Base-by-base conservation (phyloP, 2,888 invertebrate species). In the Drosophila eohydei region DNA sequence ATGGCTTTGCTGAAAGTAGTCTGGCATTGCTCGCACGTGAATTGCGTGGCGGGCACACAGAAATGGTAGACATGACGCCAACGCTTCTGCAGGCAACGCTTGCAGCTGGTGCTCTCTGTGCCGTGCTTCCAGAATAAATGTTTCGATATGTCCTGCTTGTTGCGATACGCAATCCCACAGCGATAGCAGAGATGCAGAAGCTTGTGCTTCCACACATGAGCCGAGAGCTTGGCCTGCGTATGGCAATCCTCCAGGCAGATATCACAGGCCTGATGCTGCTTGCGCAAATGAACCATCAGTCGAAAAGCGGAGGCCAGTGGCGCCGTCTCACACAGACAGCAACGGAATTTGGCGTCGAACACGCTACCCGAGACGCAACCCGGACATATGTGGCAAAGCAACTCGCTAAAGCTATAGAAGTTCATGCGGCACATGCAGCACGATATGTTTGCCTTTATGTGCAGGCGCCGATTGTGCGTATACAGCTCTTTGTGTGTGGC, bases 1-100 rank as follows among this genome's bases (percentile, higher is more conserved):
- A 97, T 96, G 8, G 97, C 97, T 86, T 94, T 95, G 4, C 96
- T 94, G 89, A 97, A 97, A 71, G 94, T 95, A 44, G 95, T 93
- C 89, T 94, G 95, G 91, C 97, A 97, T 89, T 96, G 96, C 80
- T 97, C 97, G 93, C 97, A 97, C 2, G 94, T 93, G 92, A 97
- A 97, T 62, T 95, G 94, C 11, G 94, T 93, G 4, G 97, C 97
- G 44, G 97, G 97, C 76, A 96, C 95, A 91, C 97, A 97, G 89
- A 97, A 97, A 91, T 97, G 97, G 93, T 97, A 97, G 7, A 97
- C 96, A 92, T 97, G 97, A 0, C 97, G 97, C 97, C 97, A 97
- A 87, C 97, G 97, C 90, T 97, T 97, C 89, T 97, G 97, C 58
- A 97, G 92, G 92, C 97, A 97, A 88, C 95, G 95, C 92, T 97